Conservation (phyloP, 53 echinoderm and acorn worm genomes). For the Mesocentrotus franciscanus region DNA sequence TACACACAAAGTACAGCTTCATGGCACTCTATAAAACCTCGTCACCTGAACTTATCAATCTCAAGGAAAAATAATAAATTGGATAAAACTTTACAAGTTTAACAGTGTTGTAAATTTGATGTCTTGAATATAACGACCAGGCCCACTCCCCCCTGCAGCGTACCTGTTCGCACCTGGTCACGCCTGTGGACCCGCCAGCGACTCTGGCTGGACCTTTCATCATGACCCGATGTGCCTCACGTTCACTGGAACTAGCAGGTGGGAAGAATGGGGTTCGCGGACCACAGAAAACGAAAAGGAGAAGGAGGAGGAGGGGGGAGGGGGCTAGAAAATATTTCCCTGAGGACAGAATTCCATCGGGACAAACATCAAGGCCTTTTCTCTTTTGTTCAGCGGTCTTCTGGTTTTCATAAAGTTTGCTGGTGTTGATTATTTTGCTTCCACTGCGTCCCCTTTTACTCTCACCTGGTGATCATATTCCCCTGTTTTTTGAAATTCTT, state of each 20-base stretch:
- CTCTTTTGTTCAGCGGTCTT: not conserved
- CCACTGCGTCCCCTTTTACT: not conserved
- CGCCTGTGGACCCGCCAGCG: constrained; percentile 51
- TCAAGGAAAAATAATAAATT: not conserved
- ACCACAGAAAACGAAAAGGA: not conserved
- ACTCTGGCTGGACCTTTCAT: constrained; percentile 14
- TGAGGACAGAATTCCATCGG: constrained; percentile 19
- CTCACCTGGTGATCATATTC: constrained; percentile 21
- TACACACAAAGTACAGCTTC: not conserved
- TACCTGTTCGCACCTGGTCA: constrained; percentile 61
- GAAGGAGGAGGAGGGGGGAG: not conserved
- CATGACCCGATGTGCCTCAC: constrained; percentile 16
- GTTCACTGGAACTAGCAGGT: not conserved
- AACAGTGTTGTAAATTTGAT: constrained; percentile 12
- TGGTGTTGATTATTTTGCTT: constrained; percentile 40
- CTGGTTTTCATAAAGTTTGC: constrained; percentile 7
- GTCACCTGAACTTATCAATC: not conserved
- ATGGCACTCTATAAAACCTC: not conserved
- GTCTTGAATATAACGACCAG: not conserved
- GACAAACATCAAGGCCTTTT: constrained; percentile 6
- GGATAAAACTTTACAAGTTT: not conserved
- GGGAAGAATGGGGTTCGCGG: not conserved
- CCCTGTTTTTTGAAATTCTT: not conserved
- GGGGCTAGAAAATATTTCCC: not conserved
- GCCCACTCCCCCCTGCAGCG: constrained; percentile 4